Conservation (phyloP, 2,113 vertebrate species). For the Mionectes macconnelli region DNA sequence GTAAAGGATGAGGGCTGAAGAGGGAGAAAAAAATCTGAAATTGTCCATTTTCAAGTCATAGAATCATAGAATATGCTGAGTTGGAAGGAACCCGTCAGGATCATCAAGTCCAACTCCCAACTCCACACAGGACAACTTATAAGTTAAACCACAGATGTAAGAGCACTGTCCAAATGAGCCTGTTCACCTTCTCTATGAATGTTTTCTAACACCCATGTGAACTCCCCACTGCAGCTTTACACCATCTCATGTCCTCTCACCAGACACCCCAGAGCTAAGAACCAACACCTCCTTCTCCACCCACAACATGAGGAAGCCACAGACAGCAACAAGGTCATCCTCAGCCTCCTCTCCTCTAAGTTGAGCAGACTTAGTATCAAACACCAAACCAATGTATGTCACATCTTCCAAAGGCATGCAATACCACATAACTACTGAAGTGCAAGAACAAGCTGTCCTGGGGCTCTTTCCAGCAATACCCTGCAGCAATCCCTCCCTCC, state of each 20-base stretch:
- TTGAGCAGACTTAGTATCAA: neutral
- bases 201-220: neutral
- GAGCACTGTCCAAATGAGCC: neutral
- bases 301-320: fast-evolving
- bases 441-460: neutral
- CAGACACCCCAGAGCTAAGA: neutral
- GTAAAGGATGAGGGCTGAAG: no score
- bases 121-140: neutral
- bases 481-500: neutral
- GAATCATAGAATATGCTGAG: neutral
- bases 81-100: neutral
- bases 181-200: neutral
- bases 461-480: neutral
- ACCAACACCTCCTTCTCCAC: neutral
- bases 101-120: neutral
- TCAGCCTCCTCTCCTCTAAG: neutral
- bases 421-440: neutral
- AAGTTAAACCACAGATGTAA: neutral
- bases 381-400: fast-evolving
- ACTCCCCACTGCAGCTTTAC: neutral
- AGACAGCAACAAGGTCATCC: neutral
- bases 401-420: neutral
- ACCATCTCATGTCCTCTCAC: fast-evolving
- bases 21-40: neutral
- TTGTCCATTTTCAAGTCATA: neutral